Evolutionary conservation across 2,797 vertebrate species (phyloP).

Genomic region (Pteronotus mesoamericanus): DNA sequence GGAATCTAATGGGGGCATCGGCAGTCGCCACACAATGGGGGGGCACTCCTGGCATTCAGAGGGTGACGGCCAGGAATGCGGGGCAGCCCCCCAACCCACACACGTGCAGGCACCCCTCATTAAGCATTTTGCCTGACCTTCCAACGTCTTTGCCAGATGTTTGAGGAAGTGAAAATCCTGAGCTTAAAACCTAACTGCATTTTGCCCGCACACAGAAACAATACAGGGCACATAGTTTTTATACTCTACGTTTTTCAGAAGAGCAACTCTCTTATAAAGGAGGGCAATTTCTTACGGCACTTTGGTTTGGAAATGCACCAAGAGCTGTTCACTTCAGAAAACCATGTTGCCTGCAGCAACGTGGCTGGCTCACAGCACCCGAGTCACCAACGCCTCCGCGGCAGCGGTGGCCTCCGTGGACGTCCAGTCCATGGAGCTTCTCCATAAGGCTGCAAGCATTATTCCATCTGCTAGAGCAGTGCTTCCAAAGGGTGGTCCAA

Average conservation of each 20-base stretch:
- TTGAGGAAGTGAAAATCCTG: neutral
- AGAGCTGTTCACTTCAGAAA: neutral
- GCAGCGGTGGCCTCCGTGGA: neutral
- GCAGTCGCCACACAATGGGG: neutral
- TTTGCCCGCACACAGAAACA: neutral
- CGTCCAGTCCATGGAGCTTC: rapidly evolving
- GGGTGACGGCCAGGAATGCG: neutral
- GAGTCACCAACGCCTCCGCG: neutral
- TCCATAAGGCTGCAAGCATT: rapidly evolving
- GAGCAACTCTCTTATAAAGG: neutral
- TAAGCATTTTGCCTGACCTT: neutral
- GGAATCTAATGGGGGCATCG: neutral
- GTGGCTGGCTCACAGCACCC: neutral
- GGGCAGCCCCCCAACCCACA: neutral
- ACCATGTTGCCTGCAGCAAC: neutral
- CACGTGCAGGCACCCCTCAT: neutral
- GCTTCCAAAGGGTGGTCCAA: neutral
- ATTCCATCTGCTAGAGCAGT: rapidly evolving
- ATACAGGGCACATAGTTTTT: neutral
- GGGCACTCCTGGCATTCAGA: neutral
- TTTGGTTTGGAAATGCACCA: neutral
- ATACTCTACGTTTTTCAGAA: neutral
- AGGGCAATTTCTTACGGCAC: neutral
- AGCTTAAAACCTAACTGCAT: neutral
- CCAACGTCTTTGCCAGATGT: neutral